phyloP scores from a whole-genome alignment of 1,140 invertebrate genomes.

The Subanguina moxae region DNA sequence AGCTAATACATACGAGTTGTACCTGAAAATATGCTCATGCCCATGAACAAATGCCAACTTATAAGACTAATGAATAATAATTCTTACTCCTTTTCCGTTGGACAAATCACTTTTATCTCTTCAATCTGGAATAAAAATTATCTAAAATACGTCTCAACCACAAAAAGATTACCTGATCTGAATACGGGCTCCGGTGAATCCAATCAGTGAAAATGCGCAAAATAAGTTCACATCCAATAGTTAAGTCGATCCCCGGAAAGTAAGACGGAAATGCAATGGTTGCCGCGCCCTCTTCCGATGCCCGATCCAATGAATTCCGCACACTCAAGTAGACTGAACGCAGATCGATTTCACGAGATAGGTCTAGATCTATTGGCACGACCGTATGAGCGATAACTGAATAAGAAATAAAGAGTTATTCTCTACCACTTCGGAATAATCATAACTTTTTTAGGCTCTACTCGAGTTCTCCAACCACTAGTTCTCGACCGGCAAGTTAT shows the following conservation, averaged over 20 bases:
- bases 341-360: conserved; percentile 26
- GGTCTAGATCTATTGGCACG: conserved; percentile 23
- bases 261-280: conserved; percentile 44
- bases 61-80: conserved; percentile 3
- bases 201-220: conserved; percentile 41
- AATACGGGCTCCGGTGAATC: conserved; percentile 32
- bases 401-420: too few relatives aligned
- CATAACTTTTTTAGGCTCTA: too few relatives aligned
- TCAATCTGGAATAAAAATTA: conserved; percentile 15
- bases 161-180: conserved; percentile 26
- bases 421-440: too few relatives aligned
- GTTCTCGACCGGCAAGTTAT: too few relatives aligned
- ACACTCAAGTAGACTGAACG: conserved; percentile 33
- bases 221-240: conserved; percentile 27
- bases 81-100: conserved; percentile 22
- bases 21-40: neutral
- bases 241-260: conserved; percentile 28
- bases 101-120: conserved; percentile 41
- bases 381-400: conserved; percentile 45
- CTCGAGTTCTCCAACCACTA: too few relatives aligned
- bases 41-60: too few relatives aligned
- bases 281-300: conserved; percentile 31
- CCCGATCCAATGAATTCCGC: conserved; percentile 38
- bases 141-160: neutral
- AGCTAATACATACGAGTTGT: neutral